phyloP scores from a whole-genome alignment of 2,113 vertebrate species.

The Syngnathus floridae region DNA sequence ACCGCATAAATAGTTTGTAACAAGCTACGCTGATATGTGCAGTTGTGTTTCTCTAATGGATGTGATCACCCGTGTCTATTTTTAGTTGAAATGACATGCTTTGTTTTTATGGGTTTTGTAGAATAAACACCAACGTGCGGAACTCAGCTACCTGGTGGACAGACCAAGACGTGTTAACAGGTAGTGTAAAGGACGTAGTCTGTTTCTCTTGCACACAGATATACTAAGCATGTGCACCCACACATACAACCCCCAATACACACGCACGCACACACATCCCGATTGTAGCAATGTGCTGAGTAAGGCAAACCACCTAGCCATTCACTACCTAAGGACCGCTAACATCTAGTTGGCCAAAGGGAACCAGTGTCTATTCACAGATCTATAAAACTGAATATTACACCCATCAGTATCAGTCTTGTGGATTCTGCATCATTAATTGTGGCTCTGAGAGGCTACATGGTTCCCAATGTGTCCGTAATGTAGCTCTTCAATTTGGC shows the following conservation, averaged over 20 bases:
- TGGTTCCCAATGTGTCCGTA: constrained; percentile 50
- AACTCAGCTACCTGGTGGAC: constrained; percentile 98
- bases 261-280: not conserved
- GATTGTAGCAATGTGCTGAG: constrained; percentile 3
- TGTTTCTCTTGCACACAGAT: too few species aligned
- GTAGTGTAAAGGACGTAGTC: constrained; percentile 64
- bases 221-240: constrained; percentile 4
- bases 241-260: not conserved
- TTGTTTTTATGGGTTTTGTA: constrained; percentile 65
- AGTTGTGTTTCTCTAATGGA: not conserved
- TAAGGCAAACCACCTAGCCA: constrained; percentile 10
- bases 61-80: not conserved
- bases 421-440: constrained; percentile 35
- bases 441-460: constrained; percentile 40
- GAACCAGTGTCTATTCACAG: constrained; percentile 25
- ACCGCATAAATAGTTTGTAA: constrained; percentile 8
- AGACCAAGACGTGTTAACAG: constrained; percentile 98
- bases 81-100: constrained; percentile 10
- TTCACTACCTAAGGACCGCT: constrained; percentile 23
- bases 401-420: constrained; percentile 32
- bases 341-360: constrained; percentile 27
- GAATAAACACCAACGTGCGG: constrained; percentile 96
- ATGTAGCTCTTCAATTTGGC: constrained; percentile 60
- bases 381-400: constrained; percentile 44
- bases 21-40: not conserved